These are phyloP conservation scores for Caloenas nicobarica DNA, from an alignment of 2,113 vertebrate genomes.

Conservation along the genomic window DNA sequence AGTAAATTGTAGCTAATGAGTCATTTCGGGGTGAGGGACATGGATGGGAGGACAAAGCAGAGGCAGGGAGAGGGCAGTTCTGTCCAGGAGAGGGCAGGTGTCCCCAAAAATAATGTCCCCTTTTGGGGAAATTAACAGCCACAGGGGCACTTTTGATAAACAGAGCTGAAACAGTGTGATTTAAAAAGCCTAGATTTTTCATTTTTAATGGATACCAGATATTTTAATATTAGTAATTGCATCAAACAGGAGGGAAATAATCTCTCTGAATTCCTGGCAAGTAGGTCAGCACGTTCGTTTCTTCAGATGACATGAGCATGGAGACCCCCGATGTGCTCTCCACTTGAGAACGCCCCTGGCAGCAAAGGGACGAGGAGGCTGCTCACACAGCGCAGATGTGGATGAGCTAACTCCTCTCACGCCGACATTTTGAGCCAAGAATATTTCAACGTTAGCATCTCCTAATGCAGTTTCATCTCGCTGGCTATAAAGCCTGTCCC, in stretches of 20 bases:
- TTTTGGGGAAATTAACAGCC: background rate
- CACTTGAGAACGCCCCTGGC: background rate
- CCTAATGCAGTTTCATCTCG: conserved; percentile 3
- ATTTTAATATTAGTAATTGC: background rate
- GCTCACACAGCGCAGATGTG: background rate
- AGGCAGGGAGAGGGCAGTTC: background rate
- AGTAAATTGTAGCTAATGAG: conserved; percentile 17
- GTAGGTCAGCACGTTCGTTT: rapidly evolving
- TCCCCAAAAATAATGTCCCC: background rate
- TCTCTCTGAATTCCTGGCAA: background rate
- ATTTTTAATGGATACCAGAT: background rate
- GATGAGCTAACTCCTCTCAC: conserved; percentile 17
- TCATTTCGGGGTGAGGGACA: background rate
- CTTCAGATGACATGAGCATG: background rate
- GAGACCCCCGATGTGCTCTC: background rate
- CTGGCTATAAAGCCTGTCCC: background rate
- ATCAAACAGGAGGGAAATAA: background rate
- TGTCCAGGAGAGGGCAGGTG: background rate
- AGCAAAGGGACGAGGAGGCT: background rate
- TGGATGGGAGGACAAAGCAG: background rate
- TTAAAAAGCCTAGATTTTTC: background rate
- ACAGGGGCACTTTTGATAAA: background rate
- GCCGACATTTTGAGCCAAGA: background rate
- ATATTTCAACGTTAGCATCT: conserved; percentile 37
- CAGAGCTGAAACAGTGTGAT: background rate